phyloP scores from a whole-genome alignment of 2,888 invertebrate genomes.

The Drosophila mimetica region DNA sequence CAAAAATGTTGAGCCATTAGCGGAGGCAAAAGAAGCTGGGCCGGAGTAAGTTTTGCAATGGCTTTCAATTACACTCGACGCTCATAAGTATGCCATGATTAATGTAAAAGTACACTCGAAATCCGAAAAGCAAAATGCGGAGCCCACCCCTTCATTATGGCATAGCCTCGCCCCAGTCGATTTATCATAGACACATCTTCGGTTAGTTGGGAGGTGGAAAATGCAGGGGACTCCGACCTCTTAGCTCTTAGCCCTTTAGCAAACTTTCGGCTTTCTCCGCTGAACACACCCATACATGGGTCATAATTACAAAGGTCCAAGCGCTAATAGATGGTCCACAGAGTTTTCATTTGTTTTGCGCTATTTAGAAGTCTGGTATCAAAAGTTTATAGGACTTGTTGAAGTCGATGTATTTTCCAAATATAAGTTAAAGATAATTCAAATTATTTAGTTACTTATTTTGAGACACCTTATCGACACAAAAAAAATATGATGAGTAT shows the following conservation, averaged over 20 bases:
- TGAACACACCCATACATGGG: slow-evolving; percentile 20
- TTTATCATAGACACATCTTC: slow-evolving; percentile 66
- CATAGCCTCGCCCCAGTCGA: slow-evolving; percentile 49
- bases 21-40: slow-evolving; percentile 1
- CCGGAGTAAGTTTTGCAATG: slow-evolving; percentile 73
- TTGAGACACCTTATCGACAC: too few relatives aligned
- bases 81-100: slow-evolving; percentile 79
- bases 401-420: background rate
- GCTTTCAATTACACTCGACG: slow-evolving; percentile 76
- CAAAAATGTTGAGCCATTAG: slow-evolving; percentile 66
- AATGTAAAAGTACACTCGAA: slow-evolving; percentile 66
- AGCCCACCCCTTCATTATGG: slow-evolving; percentile 66
- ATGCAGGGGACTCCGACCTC: background rate
- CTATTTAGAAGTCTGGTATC: slow-evolving; percentile 14
- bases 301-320: slow-evolving; percentile 63
- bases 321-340: slow-evolving; percentile 58
- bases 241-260: slow-evolving; percentile 53
- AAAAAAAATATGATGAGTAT: too few relatives aligned
- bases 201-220: slow-evolving; percentile 11
- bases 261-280: slow-evolving; percentile 43
- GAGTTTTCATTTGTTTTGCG: slow-evolving; percentile 59
- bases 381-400: too few relatives aligned
- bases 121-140: slow-evolving; percentile 27
- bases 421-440: too few relatives aligned
- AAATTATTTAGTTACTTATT: too few relatives aligned